Evolutionary conservation across 2,113 vertebrate species (phyloP), one percentile per base, ranked within the genome.

Genomic region (Barbus barbus): DNA sequence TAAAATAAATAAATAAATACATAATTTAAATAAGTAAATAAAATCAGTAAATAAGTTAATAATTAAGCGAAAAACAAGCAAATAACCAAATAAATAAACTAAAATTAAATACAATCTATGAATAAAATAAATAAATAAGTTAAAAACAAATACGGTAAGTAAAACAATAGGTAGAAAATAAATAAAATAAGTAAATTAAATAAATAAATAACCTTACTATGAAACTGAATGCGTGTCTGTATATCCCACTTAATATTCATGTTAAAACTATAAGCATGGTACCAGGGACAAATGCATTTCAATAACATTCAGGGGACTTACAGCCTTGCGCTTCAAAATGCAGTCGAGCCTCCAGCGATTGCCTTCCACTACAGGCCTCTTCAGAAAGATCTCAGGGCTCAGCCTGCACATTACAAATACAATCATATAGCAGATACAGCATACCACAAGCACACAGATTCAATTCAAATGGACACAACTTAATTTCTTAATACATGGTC

Each of bases 381-480:
- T 99, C 86, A 99, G 91, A 89, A 99, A 99, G 89, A 99, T 98
- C 92, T 99, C 98, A 48, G 98, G 98, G 93, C 98, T 99, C 87
- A 99, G 36, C 86, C 88, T 85, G 41, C 33, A 44, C 11, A 44
- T 44, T 44, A 44, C 41, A 44, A 44, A 44, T 3, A 44, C 41
- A 44, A 12, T 44, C 41, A 44, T 44, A 0, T 3, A 44, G 41
- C 41, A 44, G 41, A 44, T 44, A 44, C 41, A 44, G 11, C 41
- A 44, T 44, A 1, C 9, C 41, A 12, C 41, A 44, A 44, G 41
- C 41, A 44, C 41, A 44, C 41, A 44, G 12, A 44, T 44, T 12
- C 3, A 9, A 41, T 41, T 9, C 9, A 41, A 41, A 41, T 41
- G 1, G 38, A 41, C 38, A 44, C 3, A 2, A 44, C 41, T 44